Conservation (phyloP, 2,888 invertebrate species). For the Cheilosia urbana region DNA sequence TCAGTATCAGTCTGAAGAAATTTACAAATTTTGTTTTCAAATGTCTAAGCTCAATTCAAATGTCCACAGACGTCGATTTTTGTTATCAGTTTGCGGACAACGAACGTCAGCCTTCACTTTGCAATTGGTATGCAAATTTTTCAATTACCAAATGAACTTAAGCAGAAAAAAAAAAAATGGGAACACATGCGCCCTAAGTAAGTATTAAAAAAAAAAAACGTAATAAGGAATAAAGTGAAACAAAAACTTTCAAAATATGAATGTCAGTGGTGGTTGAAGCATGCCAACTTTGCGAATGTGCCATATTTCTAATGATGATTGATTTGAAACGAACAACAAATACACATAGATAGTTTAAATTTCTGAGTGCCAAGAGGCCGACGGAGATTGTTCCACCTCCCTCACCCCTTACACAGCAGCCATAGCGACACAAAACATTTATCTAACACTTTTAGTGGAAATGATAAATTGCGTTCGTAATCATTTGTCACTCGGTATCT, state of each 20-base stretch:
- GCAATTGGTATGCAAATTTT: neutral
- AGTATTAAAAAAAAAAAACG: neutral
- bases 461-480: conserved; percentile 61
- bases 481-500: conserved; percentile 55
- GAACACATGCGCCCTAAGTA: no score
- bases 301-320: conserved; percentile 58
- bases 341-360: conserved; percentile 24
- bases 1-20: no score
- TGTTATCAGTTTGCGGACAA: no score
- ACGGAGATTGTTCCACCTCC: conserved; percentile 14
- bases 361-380: conserved; percentile 9
- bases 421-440: conserved; percentile 18
- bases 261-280: conserved; percentile 43
- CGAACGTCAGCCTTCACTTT: no score
- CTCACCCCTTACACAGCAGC: conserved; percentile 15
- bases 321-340: conserved; percentile 25
- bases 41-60: no score
- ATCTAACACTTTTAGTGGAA: conserved; percentile 39
- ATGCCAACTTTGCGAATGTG: conserved; percentile 56
- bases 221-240: conserved; percentile 16
- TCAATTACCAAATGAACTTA: neutral
- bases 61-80: no score
- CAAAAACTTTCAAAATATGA: conserved; percentile 36
- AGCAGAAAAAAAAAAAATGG: neutral
- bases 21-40: no score